These are phyloP conservation scores for Lepidonotus clava DNA, from an alignment of 2,888 invertebrate genomes.

Conservation along the genomic window DNA sequence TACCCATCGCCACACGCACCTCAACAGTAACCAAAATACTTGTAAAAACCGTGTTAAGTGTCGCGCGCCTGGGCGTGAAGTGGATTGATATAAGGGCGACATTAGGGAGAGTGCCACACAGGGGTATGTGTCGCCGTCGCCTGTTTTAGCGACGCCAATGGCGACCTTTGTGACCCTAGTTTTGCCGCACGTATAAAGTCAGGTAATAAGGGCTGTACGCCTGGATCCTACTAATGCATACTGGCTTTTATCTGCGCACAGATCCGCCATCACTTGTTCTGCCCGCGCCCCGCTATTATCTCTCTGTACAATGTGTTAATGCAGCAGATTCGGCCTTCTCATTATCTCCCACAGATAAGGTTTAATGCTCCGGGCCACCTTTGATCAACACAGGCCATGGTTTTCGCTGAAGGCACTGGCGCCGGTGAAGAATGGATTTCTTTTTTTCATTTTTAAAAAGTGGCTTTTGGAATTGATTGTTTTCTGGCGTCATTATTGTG, in stretches of 20 bases:
- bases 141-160: too few species aligned
- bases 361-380: conserved; percentile 18
- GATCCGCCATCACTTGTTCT: conserved; percentile 21
- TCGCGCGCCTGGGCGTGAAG: too few species aligned
- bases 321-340: conserved; percentile 12
- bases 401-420: background rate
- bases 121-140: too few species aligned
- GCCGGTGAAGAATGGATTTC: conserved; percentile 46
- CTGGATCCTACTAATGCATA: conserved; percentile 13
- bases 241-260: background rate
- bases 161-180: too few species aligned
- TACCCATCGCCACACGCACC: too few species aligned
- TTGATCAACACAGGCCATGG: conserved; percentile 11
- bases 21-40: too few species aligned
- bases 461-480: conserved; percentile 39
- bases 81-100: too few species aligned
- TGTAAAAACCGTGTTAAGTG: too few species aligned
- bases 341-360: background rate
- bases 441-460: conserved; percentile 22
- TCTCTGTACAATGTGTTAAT: conserved; percentile 30
- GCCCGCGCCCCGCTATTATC: conserved; percentile 5
- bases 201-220: too few species aligned
- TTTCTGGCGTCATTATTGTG: conserved; percentile 33
- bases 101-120: too few species aligned
- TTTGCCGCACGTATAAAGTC: too few species aligned